A percentile compares a stretch with the other conserved stretches of the same genome.
Evolutionary conservation across 2,888 invertebrate species (phyloP).

Genomic region (Netelia inedita): DNA sequence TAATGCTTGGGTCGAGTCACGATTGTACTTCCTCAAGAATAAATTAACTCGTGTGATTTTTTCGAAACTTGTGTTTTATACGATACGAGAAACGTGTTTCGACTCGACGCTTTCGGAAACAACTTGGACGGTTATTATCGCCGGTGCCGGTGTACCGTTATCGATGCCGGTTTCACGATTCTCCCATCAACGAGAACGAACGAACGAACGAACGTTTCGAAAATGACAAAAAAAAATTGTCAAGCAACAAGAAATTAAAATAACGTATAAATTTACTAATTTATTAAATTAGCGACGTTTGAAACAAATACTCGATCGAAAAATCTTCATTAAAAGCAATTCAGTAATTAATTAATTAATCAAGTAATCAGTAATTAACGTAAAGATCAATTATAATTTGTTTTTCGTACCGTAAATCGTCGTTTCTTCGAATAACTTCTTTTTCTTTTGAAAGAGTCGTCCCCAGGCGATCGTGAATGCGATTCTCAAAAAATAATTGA

Average conservation of each 20-base stretch:
- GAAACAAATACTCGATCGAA: conserved; percentile 1
- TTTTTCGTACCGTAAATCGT: conserved; percentile 89
- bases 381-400: conserved; percentile 25
- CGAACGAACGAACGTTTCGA: neutral
- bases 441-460: conserved; percentile 89
- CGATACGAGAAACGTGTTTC: conserved; percentile 8
- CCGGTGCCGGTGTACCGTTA: conserved; percentile 48
- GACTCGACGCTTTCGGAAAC: neutral
- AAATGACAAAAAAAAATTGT: neutral
- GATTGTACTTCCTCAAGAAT: neutral
- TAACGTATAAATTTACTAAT: neutral
- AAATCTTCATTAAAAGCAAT: too few species aligned
- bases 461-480: conserved; percentile 90
- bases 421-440: conserved; percentile 90
- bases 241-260: neutral
- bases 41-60: conserved; percentile 1
- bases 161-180: conserved; percentile 22
- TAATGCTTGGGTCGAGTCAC: too few species aligned
- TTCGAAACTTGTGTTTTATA: neutral
- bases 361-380: conserved; percentile 11
- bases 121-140: conserved; percentile 1
- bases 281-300: neutral
- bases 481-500: conserved; percentile 92
- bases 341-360: neutral
- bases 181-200: neutral